Conservation (phyloP, 2,797 vertebrate species). For the Cynopterus sphinx region DNA sequence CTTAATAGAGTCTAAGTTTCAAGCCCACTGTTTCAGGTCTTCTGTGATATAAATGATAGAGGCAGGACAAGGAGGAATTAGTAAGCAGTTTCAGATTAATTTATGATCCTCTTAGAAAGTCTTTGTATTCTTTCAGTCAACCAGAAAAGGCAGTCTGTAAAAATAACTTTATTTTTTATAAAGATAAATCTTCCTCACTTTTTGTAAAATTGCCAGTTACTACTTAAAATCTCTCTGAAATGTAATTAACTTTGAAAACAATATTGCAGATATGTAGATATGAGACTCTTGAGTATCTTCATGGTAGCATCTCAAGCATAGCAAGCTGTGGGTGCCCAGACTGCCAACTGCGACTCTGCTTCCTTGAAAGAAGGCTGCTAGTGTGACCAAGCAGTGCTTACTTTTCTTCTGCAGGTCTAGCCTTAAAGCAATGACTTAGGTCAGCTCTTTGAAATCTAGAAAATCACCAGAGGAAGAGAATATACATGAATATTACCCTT, state of each 20-base stretch:
- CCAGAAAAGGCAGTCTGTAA: background rate
- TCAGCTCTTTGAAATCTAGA: background rate
- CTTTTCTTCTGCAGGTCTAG: background rate
- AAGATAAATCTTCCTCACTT: background rate
- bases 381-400: background rate
- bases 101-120: background rate
- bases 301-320: fast-evolving
- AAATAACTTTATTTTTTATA: background rate
- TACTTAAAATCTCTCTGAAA: background rate
- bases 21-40: background rate
- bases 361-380: background rate
- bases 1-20: background rate
- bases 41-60: background rate
- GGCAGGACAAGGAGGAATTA: background rate
- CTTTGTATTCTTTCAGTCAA: background rate
- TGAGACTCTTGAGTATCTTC: background rate
- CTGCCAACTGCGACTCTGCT: background rate
- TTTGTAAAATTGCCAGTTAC: background rate
- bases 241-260: background rate
- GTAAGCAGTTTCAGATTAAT: background rate
- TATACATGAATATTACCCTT: background rate
- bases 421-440: fast-evolving
- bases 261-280: fast-evolving
- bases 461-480: background rate
- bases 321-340: fast-evolving